Base-by-base conservation (phyloP, 2,797 vertebrate species). In the Morus bassanus region DNA sequence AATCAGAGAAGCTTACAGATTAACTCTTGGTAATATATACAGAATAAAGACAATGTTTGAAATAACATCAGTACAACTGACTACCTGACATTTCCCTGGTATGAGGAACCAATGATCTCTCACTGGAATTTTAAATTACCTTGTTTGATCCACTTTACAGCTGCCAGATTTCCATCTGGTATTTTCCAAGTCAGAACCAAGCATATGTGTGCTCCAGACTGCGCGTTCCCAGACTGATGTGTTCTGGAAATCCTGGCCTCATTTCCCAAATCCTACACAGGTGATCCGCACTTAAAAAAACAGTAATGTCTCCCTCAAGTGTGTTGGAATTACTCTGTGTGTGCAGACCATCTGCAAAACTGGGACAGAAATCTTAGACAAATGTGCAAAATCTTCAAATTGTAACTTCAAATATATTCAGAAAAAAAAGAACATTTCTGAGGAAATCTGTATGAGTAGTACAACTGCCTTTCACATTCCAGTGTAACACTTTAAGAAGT, bases 171-270 rank as follows among this genome's bases (percentile, higher is more conserved):
- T 93, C 91, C 30, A 3, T 30, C 61, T 82, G 70, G 46, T 79
- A 54, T 89, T 95, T 93, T 85, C 78, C 78, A 69, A 64, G 57
- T 31, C 54, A 88, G 56, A 81, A 73, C 18, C 24, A 30, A 91
- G 63, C 74, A 46, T 46, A 21, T 65, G 74, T 35, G 33, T 35
- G 37, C 65, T 88, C 35, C 57, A 72, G 56, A 57, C 28, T 65
- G 63, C 1, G 2, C 2, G 6, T 37, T 84, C 61, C 50, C 50
- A 30, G 45, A 15, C 50, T 64, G 84, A 54, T 53, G 74, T 72
- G 78, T 65, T 82, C 87, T 92, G 89, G 75, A 95, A 96, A 95
- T 85, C 87, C 79, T 81, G 90, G 73, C 88, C 80, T 93, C 56
- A 10, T 89, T 95, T 95, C 85, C 75, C 78, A 79, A 76, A 89